Conservation (phyloP, 2,888 invertebrate species). For the Apotomis betuletana region DNA sequence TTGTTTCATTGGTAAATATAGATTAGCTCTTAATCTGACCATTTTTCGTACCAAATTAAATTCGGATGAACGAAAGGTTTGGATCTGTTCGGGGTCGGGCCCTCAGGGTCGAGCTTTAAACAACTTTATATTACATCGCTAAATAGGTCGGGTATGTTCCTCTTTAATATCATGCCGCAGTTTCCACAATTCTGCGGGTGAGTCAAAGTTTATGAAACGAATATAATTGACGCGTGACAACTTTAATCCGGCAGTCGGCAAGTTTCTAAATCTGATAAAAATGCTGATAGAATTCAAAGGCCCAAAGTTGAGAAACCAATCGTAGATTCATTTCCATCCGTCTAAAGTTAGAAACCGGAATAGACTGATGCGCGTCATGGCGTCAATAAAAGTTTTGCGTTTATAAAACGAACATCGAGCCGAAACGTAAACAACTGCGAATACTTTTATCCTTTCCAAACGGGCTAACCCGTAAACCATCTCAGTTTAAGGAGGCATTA, state of each 20-base stretch:
- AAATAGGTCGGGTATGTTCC: neutral
- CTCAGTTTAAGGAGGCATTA: conserved; percentile 84
- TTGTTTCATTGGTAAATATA: conserved; percentile 76
- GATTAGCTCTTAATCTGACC: conserved; percentile 73
- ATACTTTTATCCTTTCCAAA: conserved; percentile 80
- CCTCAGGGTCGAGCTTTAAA: conserved; percentile 27
- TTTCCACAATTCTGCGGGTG: conserved; percentile 1
- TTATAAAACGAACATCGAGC: conserved; percentile 71
- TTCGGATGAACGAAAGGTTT: conserved; percentile 44
- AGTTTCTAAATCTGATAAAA: conserved; percentile 25
- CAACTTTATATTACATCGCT: conserved; percentile 25
- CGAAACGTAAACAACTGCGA: conserved; percentile 76
- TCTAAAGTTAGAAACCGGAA: conserved; percentile 29
- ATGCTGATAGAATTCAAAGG: conserved; percentile 24
- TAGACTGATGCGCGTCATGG: conserved; percentile 57
- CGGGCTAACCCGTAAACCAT: conserved; percentile 83
- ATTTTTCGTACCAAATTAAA: conserved; percentile 67
- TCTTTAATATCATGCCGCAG: neutral
- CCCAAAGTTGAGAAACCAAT: conserved; percentile 20
- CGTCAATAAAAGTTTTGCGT: conserved; percentile 70
- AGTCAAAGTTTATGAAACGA: conserved; percentile 5
- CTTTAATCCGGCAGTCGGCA: conserved; percentile 6
- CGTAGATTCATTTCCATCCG: conserved; percentile 27
- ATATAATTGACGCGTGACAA: conserved; percentile 19
- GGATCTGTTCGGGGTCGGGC: conserved; percentile 16